These are phyloP conservation scores for Orthonyx spaldingii DNA, from an alignment of 2,113 vertebrate genomes.

Conservation along the genomic window DNA sequence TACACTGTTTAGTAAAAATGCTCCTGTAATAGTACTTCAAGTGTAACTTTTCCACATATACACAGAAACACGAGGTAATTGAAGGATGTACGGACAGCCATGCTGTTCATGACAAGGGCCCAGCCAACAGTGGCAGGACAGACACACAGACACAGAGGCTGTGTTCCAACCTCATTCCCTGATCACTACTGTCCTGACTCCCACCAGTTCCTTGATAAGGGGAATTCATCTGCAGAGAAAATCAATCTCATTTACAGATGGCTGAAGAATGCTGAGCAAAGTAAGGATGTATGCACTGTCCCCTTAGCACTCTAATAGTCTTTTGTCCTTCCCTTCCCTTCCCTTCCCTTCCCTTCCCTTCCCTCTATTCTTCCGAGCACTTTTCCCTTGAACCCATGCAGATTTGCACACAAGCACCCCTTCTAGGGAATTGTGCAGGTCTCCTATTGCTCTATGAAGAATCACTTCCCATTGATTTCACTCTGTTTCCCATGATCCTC, in stretches of 20 bases:
- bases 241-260: background rate
- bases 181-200: background rate
- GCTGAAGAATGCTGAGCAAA: background rate
- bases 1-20: background rate
- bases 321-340: background rate
- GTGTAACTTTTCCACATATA: background rate
- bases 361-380: too few species aligned
- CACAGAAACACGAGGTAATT: background rate
- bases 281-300: background rate
- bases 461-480: background rate
- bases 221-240: background rate
- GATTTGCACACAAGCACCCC: background rate
- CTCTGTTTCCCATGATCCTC: background rate
- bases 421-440: background rate
- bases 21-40: background rate
- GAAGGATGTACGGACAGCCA: background rate
- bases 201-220: background rate
- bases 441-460: background rate
- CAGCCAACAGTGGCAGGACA: background rate
- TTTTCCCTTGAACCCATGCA: background rate
- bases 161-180: background rate
- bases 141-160: background rate
- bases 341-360: rapidly evolving
- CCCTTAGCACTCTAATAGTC: background rate
- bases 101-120: background rate